These are phyloP conservation scores for Camponotus floridanus DNA, from an alignment of 1,140 invertebrate species.

Conservation along the genomic window DNA sequence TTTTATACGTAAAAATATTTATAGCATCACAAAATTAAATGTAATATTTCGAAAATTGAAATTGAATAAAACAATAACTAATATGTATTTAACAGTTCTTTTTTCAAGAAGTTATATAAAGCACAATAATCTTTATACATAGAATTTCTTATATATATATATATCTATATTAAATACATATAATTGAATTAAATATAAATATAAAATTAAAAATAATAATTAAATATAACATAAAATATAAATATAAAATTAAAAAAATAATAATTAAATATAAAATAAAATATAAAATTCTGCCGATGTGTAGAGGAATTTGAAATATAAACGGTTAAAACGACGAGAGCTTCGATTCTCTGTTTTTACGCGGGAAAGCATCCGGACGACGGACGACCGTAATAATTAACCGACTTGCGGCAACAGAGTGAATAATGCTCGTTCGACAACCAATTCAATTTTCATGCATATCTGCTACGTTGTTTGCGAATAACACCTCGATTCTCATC, in stretches of 20 bases:
- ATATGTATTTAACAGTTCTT: background rate
- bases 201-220: no score
- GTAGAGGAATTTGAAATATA: constrained; percentile 1
- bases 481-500: constrained; percentile 14
- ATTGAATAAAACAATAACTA: constrained; percentile 6
- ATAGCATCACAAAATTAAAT: background rate
- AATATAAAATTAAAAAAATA: no score
- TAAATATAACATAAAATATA: no score
- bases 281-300: background rate
- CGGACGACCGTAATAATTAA: constrained; percentile 41
- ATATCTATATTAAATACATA: no score
- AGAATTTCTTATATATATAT: background rate
- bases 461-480: background rate
- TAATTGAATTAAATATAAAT: background rate
- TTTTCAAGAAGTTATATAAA: background rate
- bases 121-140: background rate
- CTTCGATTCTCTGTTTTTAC: constrained; percentile 19
- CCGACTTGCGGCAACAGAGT: constrained; percentile 35
- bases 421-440: constrained; percentile 5
- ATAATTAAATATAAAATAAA: no score
- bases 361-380: constrained; percentile 53
- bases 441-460: constrained; percentile 6
- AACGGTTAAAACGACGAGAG: constrained; percentile 35
- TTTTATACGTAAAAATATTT: background rate
- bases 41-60: background rate